These are phyloP conservation scores for Lordiphosa clarofinis DNA, from an alignment of 1,140 invertebrate genomes.

Conservation along the genomic window DNA sequence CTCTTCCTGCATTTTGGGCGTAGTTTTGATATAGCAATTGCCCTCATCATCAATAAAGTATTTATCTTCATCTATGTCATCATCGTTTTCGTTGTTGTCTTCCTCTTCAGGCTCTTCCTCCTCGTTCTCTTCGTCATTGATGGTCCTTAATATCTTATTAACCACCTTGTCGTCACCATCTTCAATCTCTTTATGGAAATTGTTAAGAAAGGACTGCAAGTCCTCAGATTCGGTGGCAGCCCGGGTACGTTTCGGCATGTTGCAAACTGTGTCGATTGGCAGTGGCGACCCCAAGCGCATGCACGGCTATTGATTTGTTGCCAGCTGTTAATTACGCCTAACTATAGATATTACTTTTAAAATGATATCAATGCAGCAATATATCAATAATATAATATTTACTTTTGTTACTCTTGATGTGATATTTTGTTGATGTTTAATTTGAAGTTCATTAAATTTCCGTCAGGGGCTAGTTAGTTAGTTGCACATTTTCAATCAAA, in stretches of 20 bases:
- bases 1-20: slow-evolving; percentile 42
- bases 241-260: slow-evolving; percentile 38
- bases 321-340: not conserved
- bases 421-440: slow-evolving; percentile 17
- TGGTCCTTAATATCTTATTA: slow-evolving; percentile 27
- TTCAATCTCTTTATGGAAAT: slow-evolving; percentile 92
- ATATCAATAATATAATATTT: too few species aligned
- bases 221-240: slow-evolving; percentile 39
- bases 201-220: slow-evolving; percentile 89
- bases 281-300: slow-evolving; percentile 66
- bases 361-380: too few species aligned
- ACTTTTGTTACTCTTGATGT: not conserved
- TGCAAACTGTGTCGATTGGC: slow-evolving; percentile 24
- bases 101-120: slow-evolving; percentile 2
- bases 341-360: too few species aligned
- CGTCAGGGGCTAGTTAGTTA: slow-evolving; percentile 45
- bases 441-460: slow-evolving; percentile 51
- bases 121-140: slow-evolving; percentile 3
- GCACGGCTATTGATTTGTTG: slow-evolving; percentile 58
- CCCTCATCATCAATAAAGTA: slow-evolving; percentile 81
- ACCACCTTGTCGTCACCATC: slow-evolving; percentile 64
- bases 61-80: slow-evolving; percentile 79
- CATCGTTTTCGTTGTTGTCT: slow-evolving; percentile 76
- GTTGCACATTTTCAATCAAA: slow-evolving; percentile 59
- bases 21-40: slow-evolving; percentile 60